Evolutionary conservation across 2,113 vertebrate species (phyloP), one percentile per base, ranked within the genome.

Genomic region (Pampusana beccarii): DNA sequence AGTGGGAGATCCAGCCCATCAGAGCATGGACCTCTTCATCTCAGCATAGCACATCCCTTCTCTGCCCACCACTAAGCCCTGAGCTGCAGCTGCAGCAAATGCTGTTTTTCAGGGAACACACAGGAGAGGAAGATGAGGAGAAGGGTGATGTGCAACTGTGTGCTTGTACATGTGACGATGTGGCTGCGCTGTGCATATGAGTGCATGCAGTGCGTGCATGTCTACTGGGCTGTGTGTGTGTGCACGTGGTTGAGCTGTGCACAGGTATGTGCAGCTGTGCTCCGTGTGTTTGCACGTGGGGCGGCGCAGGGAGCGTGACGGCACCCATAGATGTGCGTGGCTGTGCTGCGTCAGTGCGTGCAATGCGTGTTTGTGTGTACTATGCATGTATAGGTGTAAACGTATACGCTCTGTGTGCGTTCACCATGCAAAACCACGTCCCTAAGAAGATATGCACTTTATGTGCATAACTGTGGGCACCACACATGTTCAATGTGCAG

Each of bases 261-360:
- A 10, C 34, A 3, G 1, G 1, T 24, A 51, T 36, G 36, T 11
- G 5, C 0, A 20, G 33, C 19, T 34, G 19, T 11, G 34, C 48
- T 51, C 44, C 2, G 0, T 4, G 50, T 54, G 19, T 33, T 6
- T 24, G 23, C 10, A 1, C 3, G 23, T 4, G 14, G 6, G 12
- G 46, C n/a, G 11, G 13, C 29, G 34, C 33, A 46, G 48, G 28
- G 4, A 25, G 34, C 3, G 8, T 69, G 50, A 29, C 38, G 54
- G 38, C 23, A 20, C 2, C 5, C 21, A 36, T 2, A 29, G 11
- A 21, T 16, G 5, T 1, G 1, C 11, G 23, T 33, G 44, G 16
- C 74, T 70, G 48, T 17, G 16, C 4, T 1, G 34, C 2, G 1
- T 2, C 20, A 74, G n/a, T 1, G 24, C 1, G 1, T 5, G 38